Conservation (phyloP, 2,797 vertebrate genomes). For the Dicrostonyx torquatus region DNA sequence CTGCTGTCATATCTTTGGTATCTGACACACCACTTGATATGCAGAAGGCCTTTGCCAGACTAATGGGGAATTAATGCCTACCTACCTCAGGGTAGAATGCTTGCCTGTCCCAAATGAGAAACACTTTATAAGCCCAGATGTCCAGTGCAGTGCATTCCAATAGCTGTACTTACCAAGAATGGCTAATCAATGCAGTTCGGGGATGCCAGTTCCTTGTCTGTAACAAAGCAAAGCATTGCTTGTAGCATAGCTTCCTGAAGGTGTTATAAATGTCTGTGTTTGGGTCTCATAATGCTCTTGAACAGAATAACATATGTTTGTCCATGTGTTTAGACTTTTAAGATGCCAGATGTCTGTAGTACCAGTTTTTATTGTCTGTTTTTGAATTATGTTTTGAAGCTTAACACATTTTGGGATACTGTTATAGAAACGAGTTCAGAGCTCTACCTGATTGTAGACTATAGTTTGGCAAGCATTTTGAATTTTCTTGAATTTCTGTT, state of each 20-base stretch:
- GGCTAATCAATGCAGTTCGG: not conserved
- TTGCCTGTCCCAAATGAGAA: not conserved
- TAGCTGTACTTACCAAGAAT: not conserved
- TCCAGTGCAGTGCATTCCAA: not conserved
- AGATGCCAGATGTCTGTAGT: slow-evolving; percentile 64
- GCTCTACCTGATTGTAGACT: slow-evolving; percentile 39
- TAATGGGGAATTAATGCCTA: not conserved
- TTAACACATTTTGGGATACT: slow-evolving; percentile 53
- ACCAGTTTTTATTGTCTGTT: slow-evolving; percentile 64
- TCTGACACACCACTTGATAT: not conserved
- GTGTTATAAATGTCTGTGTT: slow-evolving; percentile 49
- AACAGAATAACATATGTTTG: slow-evolving; percentile 67
- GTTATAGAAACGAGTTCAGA: not conserved
- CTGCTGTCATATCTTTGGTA: not conserved
- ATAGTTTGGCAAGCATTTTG: slow-evolving; percentile 13
- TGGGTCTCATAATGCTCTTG: slow-evolving; percentile 59
- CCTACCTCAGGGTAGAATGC: not conserved
- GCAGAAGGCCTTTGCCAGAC: not conserved
- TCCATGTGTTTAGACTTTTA: slow-evolving; percentile 64
- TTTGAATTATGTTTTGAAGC: slow-evolving; percentile 67
- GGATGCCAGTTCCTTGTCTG: not conserved
- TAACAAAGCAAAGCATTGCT: slow-evolving; percentile 13
- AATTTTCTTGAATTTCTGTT: slow-evolving; percentile 63
- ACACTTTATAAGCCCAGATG: not conserved
- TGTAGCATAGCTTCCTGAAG: slow-evolving; percentile 38